phyloP scores from a whole-genome alignment of 1,140 invertebrate genomes.

The Manduca sexta region DNA sequence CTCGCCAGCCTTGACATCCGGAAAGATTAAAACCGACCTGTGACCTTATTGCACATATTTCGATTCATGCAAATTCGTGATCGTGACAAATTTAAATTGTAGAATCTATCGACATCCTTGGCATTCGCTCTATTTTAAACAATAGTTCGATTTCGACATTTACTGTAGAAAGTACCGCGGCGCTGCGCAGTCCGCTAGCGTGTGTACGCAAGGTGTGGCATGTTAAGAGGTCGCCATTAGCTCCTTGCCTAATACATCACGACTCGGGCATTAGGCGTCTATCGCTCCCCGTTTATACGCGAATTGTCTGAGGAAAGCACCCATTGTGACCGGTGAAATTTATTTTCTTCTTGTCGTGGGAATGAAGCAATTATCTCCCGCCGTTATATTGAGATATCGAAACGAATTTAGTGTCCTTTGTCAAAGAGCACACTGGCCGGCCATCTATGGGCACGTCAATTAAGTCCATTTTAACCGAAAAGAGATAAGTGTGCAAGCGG shows the following conservation, averaged over 20 bases:
- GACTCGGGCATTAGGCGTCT: conserved; percentile 37
- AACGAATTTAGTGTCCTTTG: conserved; percentile 25
- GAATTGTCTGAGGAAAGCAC: conserved; percentile 37
- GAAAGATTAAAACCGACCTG: conserved; percentile 26
- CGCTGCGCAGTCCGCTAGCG: no score
- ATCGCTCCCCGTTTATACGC: conserved; percentile 37
- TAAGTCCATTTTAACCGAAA: background rate
- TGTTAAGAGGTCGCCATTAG: conserved; percentile 28
- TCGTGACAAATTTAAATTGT: conserved; percentile 58
- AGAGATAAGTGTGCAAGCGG: background rate
- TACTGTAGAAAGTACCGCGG: conserved; percentile 21
- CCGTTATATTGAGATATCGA: conserved; percentile 28
- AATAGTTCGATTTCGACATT: conserved; percentile 30
- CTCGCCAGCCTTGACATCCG: conserved; percentile 34
- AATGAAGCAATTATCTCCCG: conserved; percentile 39
- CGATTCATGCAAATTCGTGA: conserved; percentile 41
- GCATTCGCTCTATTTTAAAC: conserved; percentile 44
- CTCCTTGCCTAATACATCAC: conserved; percentile 40
- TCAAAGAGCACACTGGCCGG: conserved; percentile 8
- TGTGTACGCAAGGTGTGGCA: background rate
- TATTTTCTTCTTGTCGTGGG: conserved; percentile 38
- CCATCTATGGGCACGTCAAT: conserved; percentile 3
- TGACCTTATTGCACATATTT: conserved; percentile 33
- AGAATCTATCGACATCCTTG: conserved; percentile 53
- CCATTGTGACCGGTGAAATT: conserved; percentile 41